Conservation (phyloP, 2,888 invertebrate species). For the Maniola hyperantus region DNA sequence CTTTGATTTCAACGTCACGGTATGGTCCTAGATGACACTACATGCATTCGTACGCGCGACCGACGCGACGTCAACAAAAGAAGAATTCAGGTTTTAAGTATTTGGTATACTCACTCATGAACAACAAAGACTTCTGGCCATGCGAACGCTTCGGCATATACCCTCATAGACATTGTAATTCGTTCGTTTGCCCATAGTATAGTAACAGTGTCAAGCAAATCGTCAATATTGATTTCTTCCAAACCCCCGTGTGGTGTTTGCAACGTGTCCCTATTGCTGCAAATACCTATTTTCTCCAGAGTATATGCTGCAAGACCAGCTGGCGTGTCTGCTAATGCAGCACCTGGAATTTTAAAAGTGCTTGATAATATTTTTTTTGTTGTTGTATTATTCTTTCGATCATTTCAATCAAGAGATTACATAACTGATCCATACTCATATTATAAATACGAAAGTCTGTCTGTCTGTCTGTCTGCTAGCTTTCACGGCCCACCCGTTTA, state of each 20-base stretch:
- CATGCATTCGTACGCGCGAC: not conserved
- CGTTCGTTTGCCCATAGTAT: slow-evolving; percentile 90
- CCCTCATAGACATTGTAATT: slow-evolving; percentile 88
- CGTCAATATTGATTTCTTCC: slow-evolving; percentile 84
- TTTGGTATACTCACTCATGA: slow-evolving; percentile 52
- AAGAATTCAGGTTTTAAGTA: too few species aligned
- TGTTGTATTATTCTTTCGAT: too few species aligned
- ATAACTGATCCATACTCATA: too few species aligned
- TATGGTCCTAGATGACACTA: not conserved
- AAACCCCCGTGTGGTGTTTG: slow-evolving; percentile 86
- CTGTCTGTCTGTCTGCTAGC: too few species aligned
- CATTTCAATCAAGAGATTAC: too few species aligned
- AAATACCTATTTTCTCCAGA: slow-evolving; percentile 92
- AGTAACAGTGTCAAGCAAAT: slow-evolving; percentile 91
- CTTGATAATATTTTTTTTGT: not conserved
- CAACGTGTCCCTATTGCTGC: slow-evolving; percentile 83
- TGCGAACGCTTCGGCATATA: slow-evolving; percentile 86
- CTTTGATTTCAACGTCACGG: too few species aligned
- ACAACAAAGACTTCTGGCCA: slow-evolving; percentile 49
- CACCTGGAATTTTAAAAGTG: slow-evolving; percentile 8
- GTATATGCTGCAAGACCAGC: slow-evolving; percentile 93
- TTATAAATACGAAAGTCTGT: too few species aligned
- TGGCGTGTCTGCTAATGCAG: slow-evolving; percentile 88
- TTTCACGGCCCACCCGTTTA: too few species aligned
- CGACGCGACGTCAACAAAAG: too few species aligned